Evolutionary conservation across 2,113 vertebrate species (phyloP).

Genomic region (Hydropotes inermis): DNA sequence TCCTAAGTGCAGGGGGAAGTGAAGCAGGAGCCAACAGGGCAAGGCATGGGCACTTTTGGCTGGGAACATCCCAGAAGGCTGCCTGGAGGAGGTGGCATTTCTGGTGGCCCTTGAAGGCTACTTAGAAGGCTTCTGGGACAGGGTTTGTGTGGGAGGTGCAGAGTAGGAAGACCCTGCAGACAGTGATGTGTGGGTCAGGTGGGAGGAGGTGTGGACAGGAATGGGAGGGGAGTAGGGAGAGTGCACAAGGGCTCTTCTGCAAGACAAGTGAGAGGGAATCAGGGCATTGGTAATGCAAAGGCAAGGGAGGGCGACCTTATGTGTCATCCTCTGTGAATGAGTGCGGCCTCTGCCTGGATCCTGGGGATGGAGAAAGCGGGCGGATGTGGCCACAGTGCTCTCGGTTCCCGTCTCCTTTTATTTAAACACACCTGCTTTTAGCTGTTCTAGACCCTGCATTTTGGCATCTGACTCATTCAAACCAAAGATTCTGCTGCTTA

Average conservation of each 20-base stretch:
- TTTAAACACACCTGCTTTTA: neutral
- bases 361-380: neutral
- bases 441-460: neutral
- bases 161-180: too few relatives aligned
- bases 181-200: neutral
- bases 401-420: neutral
- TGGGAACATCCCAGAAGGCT: neutral
- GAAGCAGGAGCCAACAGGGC: neutral
- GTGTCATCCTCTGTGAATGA: neutral
- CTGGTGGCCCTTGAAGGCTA: neutral
- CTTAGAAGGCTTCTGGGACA: neutral
- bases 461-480: neutral
- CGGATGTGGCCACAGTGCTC: too few relatives aligned
- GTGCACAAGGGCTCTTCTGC: neutral
- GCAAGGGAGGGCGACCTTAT: neutral
- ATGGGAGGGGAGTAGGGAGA: neutral
- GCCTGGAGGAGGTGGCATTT: neutral
- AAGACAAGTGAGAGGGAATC: neutral
- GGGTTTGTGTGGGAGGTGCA: neutral
- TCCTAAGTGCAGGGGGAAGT: neutral
- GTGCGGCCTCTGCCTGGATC: neutral
- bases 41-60: neutral
- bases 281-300: neutral
- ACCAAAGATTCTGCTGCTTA: neutral
- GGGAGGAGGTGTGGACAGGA: neutral